A percentile compares a stretch with the other conserved stretches of the same genome.
Evolutionary conservation across 2,113 vertebrate genomes (phyloP).

Genomic region (Laterallus jamaicensis): DNA sequence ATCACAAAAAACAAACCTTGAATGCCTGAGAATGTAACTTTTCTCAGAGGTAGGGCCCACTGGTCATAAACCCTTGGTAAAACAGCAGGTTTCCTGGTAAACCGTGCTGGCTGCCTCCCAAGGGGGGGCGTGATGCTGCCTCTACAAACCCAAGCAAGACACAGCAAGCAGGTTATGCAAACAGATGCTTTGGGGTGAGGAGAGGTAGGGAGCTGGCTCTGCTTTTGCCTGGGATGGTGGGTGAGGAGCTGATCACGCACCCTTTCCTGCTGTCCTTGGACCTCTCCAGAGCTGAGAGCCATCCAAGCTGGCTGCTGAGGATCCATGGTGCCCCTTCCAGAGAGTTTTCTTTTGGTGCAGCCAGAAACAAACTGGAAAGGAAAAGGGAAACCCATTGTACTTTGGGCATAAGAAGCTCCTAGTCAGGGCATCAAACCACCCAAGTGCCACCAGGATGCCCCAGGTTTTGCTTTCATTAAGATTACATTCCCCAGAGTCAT

Average conservation of each 20-base stretch:
- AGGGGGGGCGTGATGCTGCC: not conserved
- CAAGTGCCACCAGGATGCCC: not conserved
- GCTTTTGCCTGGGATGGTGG: not conserved
- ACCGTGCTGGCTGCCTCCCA: not conserved
- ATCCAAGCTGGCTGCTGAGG: not conserved
- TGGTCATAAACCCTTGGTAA: conserved; percentile 45
- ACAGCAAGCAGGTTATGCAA: not conserved
- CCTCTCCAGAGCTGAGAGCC: not conserved
- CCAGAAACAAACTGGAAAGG: not conserved
- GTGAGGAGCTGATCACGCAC: not conserved
- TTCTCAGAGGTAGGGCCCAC: conserved; percentile 11
- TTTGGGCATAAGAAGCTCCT: not conserved
- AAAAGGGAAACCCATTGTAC: not conserved
- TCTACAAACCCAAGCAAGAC: not conserved
- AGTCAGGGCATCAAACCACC: not conserved
- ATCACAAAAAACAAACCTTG: conserved; percentile 38
- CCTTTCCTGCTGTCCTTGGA: not conserved
- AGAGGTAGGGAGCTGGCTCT: not conserved
- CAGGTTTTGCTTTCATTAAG: not conserved
- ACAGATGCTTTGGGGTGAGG: not conserved
- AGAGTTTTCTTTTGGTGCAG: not conserved
- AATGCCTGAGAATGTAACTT: conserved; percentile 13
- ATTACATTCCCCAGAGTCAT: accelerated
- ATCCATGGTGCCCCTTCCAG: not conserved
- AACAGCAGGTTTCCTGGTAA: conserved; percentile 54